Base-by-base conservation (phyloP, 2,113 vertebrate genomes). In the Rhinolophus ferrumequinum region DNA sequence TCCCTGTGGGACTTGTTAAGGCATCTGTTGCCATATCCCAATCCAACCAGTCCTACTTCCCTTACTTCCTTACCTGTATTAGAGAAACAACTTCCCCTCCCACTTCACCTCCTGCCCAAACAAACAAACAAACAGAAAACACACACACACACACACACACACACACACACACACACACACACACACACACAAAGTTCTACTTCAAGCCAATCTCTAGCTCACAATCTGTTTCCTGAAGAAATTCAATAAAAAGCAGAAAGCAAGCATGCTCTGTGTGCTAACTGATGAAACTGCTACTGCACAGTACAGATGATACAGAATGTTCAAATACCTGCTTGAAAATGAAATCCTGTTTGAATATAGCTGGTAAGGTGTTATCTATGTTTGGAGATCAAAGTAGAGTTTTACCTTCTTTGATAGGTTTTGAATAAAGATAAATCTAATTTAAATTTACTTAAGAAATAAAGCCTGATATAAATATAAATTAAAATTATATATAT, bases 391-490 rank as follows among this genome's bases (percentile, higher is more conserved):
- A 72, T 79, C 44, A 83, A 35, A 84, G 11, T 69, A 64, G 60
- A 79, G 10, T 90, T 91, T 52, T 88, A n/a, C 13, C 44, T 44
- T 94, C 21, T 52, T 47, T 28, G 35, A 38, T 67, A 69, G 8
- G 6, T 44, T 91, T 84, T 79, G 22, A 92, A 69, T 80, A 75
- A 87, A 81, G 10, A 69, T 16, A 93, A 54, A 70, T 76, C 35
- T 47, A 77, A 76, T 44, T 95, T 72, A 86, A 64, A 84, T 76
- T 83, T 72, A 52, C n/a, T 66, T 73, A 87, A 21, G 18, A 64
- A 85, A 56, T 54, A 8, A 84, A 54, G 41, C 8, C 22, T 64
- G 28, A 56, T 30, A 85, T 7, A 93, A 35, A 69, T 21, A 52
- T 16, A 76, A 38, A 56, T 79, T 35, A 21, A 76, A 54, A 77